Evolutionary conservation across 2,113 vertebrate genomes (phyloP).

Genomic region (Urocitellus parryii): DNA sequence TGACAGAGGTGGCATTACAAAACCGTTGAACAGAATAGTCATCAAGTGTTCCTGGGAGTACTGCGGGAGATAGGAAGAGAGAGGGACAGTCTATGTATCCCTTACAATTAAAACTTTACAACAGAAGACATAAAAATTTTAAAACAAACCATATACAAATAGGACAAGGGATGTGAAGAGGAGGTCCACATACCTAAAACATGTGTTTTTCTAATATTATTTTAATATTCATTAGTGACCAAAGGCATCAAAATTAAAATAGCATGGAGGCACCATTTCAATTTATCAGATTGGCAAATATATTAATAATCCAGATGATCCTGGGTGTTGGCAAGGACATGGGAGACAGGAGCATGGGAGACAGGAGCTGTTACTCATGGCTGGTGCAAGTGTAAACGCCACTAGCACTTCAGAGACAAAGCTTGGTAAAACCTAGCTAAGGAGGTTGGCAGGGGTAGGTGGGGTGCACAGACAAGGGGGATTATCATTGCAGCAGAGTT

Average conservation of each 20-base stretch:
- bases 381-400: neutral
- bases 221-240: neutral
- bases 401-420: neutral
- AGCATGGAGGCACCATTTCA: neutral
- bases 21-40: neutral
- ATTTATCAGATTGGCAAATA: neutral
- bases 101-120: slow-evolving; percentile 4
- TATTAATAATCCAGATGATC: neutral
- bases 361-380: neutral
- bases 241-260: neutral
- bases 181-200: neutral
- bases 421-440: neutral
- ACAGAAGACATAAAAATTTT: neutral
- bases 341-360: neutral
- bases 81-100: neutral
- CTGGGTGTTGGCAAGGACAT: neutral
- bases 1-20: neutral
- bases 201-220: neutral
- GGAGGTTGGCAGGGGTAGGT: neutral
- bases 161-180: neutral
- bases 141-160: neutral
- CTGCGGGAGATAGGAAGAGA: no score
- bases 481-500: no score
- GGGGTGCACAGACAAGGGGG: no score
- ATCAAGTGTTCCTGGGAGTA: neutral